Evolutionary conservation across 30 jellyfish, hydroid and myxozoan genomes (phyloP), one percentile per base, ranked within the genome.

Genomic region (Hydractinia symbiolongicarpus): DNA sequence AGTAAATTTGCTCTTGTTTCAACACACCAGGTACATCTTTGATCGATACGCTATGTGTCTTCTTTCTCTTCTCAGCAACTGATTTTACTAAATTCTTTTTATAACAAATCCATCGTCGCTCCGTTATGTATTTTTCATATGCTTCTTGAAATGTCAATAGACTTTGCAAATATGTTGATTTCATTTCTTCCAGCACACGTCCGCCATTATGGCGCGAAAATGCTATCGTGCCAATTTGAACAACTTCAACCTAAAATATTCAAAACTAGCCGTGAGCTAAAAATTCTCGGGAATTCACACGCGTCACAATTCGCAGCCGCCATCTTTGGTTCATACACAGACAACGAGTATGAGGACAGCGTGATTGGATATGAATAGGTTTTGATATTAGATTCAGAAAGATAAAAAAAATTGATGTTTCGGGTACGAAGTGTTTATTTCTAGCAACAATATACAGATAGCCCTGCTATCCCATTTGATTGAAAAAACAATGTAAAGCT

Each of bases 161-260:
- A 19, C 52, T 79, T 79, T 16, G 15, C 49, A 61, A 16, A 67
- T 80, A 80, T 17, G 15, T 85, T 16, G 17, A 76, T 49, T 84
- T 84, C 73, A 90, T 75, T 9, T 85, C 55, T 54, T 90, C 97
- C 55, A 73, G 71, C 15, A 67, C 15, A 58, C 62, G 57, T 62
- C 91, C 91, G 4, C 88, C 79, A 21, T 88, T 84, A 17, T 61
- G 85, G 16, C 94, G 54, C 49, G 88, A n/a, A 44, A 90, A 76
- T 62, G 95, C 86, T 0, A 76, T 54, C 66, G 17, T 77, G 30
- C 95, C 86, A 69, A 90, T 67, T 21, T 85, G 90, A n/a, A 90
- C 82, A 9, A 90, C 83, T 52, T 73, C 86, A 17, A 86, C 93
- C 97, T 90, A 66, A 1, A 78, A 79, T 30, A 21, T 4, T 53